Conservation (phyloP, 2,113 vertebrate genomes). For the Nettapus auritus region DNA sequence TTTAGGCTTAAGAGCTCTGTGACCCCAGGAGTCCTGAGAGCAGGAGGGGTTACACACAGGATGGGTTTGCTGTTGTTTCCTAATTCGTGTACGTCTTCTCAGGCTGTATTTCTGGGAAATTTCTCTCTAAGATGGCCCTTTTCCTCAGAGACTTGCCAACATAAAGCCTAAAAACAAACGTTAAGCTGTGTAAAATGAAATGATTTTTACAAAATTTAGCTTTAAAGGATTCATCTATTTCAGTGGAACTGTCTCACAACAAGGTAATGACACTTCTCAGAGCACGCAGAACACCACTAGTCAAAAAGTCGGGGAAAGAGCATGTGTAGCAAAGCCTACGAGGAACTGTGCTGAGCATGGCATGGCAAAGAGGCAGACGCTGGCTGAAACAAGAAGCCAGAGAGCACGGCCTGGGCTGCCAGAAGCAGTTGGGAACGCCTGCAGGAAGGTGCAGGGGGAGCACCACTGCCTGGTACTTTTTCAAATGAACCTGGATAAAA, state of each 20-base stretch:
- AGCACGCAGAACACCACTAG: neutral
- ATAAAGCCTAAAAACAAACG: neutral
- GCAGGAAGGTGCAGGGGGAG: neutral
- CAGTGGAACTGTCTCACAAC: neutral
- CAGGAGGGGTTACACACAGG: neutral
- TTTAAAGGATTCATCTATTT: neutral
- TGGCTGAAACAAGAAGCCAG: neutral
- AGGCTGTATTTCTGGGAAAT: neutral
- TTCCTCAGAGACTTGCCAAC: neutral
- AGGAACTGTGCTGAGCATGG: fast-evolving
- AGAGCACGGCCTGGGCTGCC: neutral
- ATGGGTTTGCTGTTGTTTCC: neutral
- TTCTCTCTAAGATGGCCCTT: neutral
- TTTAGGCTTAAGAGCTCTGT: neutral
- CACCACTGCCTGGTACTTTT: neutral
- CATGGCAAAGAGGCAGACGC: fast-evolving
- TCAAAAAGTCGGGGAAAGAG: neutral
- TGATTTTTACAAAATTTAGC: neutral
- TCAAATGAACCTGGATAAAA: neutral
- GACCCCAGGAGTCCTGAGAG: neutral
- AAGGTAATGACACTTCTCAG: neutral
- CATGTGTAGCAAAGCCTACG: neutral
- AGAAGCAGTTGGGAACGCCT: neutral
- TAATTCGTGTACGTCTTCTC: neutral
- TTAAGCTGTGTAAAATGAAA: neutral